Conservation (phyloP, 2,113 vertebrate genomes). For the Myanophis thanlyinensis region DNA sequence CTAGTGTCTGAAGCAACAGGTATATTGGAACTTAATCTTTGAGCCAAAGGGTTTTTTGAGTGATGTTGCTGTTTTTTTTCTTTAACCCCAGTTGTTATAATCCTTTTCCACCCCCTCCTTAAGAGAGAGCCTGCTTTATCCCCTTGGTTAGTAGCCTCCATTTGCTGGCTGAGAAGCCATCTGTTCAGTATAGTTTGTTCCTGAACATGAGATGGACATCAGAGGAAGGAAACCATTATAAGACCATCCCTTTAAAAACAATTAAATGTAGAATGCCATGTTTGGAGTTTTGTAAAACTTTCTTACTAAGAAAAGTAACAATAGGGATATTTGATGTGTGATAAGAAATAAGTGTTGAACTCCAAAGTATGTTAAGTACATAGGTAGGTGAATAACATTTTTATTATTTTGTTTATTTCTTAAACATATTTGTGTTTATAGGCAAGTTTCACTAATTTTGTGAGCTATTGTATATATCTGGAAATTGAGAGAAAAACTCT, state of each 20-base stretch:
- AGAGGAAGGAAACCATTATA: background rate
- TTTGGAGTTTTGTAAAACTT: background rate
- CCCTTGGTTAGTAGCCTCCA: background rate
- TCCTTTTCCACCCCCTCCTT: background rate
- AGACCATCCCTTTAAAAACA: background rate
- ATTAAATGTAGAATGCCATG: background rate
- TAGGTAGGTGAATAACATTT: background rate
- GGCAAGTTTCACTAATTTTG: background rate
- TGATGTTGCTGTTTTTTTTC: background rate
- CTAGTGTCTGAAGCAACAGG: background rate
- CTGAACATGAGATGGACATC: background rate
- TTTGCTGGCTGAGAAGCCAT: constrained; percentile 6
- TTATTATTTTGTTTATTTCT: background rate
- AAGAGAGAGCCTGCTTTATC: constrained; percentile 2
- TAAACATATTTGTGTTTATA: background rate
- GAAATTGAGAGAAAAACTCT: background rate
- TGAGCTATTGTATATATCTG: background rate
- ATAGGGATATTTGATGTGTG: background rate
- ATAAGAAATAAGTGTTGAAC: background rate
- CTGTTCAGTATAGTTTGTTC: background rate
- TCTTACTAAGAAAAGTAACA: background rate
- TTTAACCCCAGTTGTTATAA: constrained; percentile 2
- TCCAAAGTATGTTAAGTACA: background rate
- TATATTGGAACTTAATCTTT: background rate
- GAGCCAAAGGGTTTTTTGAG: background rate